Conservation (phyloP, 1,140 invertebrate species). For the Drosophila kurseongensis region DNA sequence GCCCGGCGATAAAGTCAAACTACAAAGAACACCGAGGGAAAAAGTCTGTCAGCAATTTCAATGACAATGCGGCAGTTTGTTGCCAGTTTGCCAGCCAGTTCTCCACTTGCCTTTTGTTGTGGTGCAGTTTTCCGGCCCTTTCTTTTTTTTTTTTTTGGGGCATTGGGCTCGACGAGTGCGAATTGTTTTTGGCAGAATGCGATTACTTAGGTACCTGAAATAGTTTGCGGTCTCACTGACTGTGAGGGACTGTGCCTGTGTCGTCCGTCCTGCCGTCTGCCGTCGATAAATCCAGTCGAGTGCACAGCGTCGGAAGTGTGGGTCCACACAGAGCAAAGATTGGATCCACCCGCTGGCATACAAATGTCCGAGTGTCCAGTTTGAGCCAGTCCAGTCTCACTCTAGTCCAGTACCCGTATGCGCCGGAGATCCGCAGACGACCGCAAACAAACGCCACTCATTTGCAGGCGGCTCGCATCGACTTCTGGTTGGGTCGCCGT, state of each 20-base stretch:
- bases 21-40: conserved; percentile 33
- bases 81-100: conserved; percentile 34
- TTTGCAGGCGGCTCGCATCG: conserved; percentile 52
- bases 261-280: too few relatives aligned
- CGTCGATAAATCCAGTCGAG: conserved; percentile 50
- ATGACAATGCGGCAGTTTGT: conserved; percentile 62
- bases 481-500: conserved; percentile 7
- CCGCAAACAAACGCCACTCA: conserved; percentile 50
- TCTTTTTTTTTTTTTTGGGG: conserved; percentile 18
- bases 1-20: conserved; percentile 42
- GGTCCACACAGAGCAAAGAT: conserved; percentile 34
- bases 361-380: conserved; percentile 9
- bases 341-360: conserved; percentile 44
- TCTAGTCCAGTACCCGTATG: neutral
- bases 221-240: conserved; percentile 31
- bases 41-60: conserved; percentile 51
- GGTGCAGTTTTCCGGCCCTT: conserved; percentile 31
- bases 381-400: neutral
- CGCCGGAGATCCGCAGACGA: conserved; percentile 19
- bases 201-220: conserved; percentile 47
- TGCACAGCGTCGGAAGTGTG: conserved; percentile 31
- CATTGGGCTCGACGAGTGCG: conserved; percentile 22
- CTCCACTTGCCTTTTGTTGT: conserved; percentile 41
- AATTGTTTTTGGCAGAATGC: conserved; percentile 55
- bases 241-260: too few relatives aligned